Conservation (phyloP, 1,140 invertebrate species). For the Eueides isabella region DNA sequence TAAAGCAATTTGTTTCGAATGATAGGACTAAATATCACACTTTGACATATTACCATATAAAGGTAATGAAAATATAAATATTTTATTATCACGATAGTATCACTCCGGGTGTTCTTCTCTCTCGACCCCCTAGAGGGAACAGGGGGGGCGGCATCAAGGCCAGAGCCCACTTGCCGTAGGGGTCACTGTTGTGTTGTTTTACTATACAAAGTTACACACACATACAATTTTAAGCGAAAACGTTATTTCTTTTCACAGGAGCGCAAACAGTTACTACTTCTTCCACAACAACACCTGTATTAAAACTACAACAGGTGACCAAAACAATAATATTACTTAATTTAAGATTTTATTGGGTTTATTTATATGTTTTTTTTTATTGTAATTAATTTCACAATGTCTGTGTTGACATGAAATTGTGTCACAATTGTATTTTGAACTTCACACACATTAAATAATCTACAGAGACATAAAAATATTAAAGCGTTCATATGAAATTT, state of each 20-base stretch:
- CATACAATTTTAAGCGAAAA: not conserved
- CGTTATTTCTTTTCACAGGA: slow-evolving; percentile 44
- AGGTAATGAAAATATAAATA: no score
- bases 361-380: slow-evolving; percentile 6
- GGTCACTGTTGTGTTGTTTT: no score
- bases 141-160: no score
- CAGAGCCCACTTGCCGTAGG: no score
- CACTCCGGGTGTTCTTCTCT: no score
- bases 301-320: slow-evolving; percentile 74
- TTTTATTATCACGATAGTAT: no score
- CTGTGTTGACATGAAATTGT: not conserved
- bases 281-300: slow-evolving; percentile 62
- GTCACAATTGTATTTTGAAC: not conserved
- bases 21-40: no score
- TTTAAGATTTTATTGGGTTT: not conserved
- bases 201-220: no score
- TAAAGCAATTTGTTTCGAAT: no score
- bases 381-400: not conserved
- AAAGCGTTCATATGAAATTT: not conserved
- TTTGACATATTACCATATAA: no score
- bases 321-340: not conserved
- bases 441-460: not conserved
- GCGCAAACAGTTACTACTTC: slow-evolving; percentile 64
- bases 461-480: not conserved
- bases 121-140: no score